Evolutionary conservation across 2,888 invertebrate species (phyloP).

Genomic region (Cecidostiba fungosa): DNA sequence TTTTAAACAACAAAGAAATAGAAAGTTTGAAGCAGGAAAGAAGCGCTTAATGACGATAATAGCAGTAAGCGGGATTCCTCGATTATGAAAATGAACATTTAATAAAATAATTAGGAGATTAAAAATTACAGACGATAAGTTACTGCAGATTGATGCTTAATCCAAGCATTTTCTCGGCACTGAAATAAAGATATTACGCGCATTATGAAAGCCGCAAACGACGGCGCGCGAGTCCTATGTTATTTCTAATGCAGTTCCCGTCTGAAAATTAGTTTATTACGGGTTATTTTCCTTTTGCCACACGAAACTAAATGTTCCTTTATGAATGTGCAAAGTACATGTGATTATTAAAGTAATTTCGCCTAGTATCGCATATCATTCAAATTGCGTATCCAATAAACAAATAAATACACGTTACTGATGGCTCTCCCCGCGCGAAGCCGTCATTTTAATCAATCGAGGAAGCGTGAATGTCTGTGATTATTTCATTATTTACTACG

Average conservation of each 20-base stretch:
- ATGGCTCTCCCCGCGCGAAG: conserved; percentile 19
- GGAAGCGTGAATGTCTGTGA: conserved; percentile 22
- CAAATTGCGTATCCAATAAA: conserved; percentile 42
- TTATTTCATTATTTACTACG: conserved; percentile 2
- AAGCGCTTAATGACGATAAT: not conserved
- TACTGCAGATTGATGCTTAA: conserved; percentile 36
- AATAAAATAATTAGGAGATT: conserved; percentile 15
- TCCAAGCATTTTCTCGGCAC: conserved; percentile 13
- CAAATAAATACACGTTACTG: conserved; percentile 49
- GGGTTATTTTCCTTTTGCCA: conserved; percentile 65
- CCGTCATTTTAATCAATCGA: conserved; percentile 52
- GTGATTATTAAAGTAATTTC: conserved; percentile 46
- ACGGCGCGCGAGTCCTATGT: conserved; percentile 64
- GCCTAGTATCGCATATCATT: conserved; percentile 32
- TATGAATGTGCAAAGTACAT: conserved; percentile 44
- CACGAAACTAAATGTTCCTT: conserved; percentile 51
- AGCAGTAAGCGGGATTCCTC: not conserved
- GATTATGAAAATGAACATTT: conserved; percentile 22
- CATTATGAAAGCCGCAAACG: conserved; percentile 70
- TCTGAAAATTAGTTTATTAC: conserved; percentile 73
- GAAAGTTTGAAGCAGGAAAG: not conserved
- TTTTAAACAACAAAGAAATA: too few relatives aligned
- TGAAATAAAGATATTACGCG: conserved; percentile 59
- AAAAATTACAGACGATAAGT: not conserved
- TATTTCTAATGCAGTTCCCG: conserved; percentile 65